A percentile compares a stretch with the other conserved stretches of the same genome.
Conservation (phyloP, 1,140 invertebrate species). For the Pantala flavescens region DNA sequence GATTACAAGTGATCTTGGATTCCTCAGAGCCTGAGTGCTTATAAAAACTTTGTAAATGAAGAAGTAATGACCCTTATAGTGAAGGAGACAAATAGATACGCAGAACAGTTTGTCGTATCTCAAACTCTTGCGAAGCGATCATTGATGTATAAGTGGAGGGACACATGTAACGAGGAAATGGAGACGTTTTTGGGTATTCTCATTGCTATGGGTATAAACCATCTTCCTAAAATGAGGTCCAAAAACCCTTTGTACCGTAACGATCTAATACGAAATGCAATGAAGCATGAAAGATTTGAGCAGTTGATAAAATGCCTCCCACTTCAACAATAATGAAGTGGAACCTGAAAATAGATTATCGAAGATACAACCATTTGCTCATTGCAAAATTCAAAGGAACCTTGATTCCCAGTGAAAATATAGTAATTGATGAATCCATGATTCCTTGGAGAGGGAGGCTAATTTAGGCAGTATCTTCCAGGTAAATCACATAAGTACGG, state of each 20-base stretch:
- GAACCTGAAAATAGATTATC: slow-evolving; percentile 24
- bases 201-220: slow-evolving; percentile 25
- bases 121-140: slow-evolving; percentile 12
- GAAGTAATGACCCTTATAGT: slow-evolving; percentile 22
- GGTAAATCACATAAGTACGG: slow-evolving; percentile 33
- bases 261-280: slow-evolving; percentile 22
- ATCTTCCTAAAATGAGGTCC: slow-evolving; percentile 20
- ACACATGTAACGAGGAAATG: slow-evolving; percentile 24
- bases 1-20: too few species aligned
- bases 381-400: slow-evolving; percentile 28
- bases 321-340: slow-evolving; percentile 29
- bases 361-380: slow-evolving; percentile 29
- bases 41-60: neutral
- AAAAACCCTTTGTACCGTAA: slow-evolving; percentile 22
- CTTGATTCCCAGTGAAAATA: slow-evolving; percentile 28
- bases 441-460: slow-evolving; percentile 32
- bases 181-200: slow-evolving; percentile 25
- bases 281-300: slow-evolving; percentile 32
- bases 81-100: slow-evolving; percentile 24
- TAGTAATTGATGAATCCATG: slow-evolving; percentile 33
- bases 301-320: slow-evolving; percentile 29
- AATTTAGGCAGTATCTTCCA: slow-evolving; percentile 31
- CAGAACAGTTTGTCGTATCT: slow-evolving; percentile 16
- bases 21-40: too few species aligned
- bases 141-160: slow-evolving; percentile 17